Evolutionary conservation across 1,140 invertebrate species (phyloP).

Genomic region (Coptotermes formosanus): DNA sequence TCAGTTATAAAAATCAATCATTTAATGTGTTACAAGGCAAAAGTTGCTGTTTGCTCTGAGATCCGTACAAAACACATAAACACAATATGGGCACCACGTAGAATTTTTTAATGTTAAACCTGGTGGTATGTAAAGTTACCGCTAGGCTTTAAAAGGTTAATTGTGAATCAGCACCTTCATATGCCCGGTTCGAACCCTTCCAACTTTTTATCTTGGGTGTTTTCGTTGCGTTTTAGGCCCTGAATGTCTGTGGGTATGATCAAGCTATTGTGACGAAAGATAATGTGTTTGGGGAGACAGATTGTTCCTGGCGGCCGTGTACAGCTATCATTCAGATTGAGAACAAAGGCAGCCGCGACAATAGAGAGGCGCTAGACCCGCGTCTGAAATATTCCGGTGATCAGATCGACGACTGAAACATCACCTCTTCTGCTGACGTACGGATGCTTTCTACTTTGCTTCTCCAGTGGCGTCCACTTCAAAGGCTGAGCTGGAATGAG

Average conservation of each 20-base stretch:
- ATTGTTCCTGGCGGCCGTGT: neutral
- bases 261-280: neutral
- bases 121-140: too few species aligned
- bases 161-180: too few species aligned
- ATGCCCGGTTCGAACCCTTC: neutral
- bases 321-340: neutral
- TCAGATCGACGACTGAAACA: neutral
- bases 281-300: slow-evolving; percentile 1
- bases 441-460: too few species aligned
- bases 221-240: neutral
- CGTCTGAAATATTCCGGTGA: neutral
- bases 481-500: neutral
- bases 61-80: too few species aligned
- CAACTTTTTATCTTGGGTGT: neutral
- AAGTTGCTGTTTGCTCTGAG: too few species aligned
- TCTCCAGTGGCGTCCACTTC: neutral
- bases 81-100: too few species aligned
- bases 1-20: too few species aligned
- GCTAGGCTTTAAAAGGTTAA: too few species aligned
- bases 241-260: neutral
- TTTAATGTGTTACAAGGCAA: too few species aligned
- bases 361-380: too few species aligned
- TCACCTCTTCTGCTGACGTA: neutral
- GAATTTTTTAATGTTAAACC: too few species aligned
- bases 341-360: neutral